Percentiles rank a stretch among this genome's conserved stretches.
phyloP scores from a whole-genome alignment of 2,113 vertebrate genomes.

The Austrofundulus limnaeus region DNA sequence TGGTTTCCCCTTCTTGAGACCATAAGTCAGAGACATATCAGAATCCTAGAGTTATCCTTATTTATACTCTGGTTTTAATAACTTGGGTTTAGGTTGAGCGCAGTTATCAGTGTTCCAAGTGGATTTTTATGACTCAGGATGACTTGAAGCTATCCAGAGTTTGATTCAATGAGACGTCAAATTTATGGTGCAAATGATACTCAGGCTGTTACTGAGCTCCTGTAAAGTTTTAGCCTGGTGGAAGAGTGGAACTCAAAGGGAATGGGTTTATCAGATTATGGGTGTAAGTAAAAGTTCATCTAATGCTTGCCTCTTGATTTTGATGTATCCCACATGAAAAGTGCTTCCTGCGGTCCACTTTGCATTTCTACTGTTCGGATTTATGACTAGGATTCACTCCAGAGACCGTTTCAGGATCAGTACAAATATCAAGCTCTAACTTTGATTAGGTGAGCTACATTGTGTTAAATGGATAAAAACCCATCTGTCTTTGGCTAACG shows the following conservation, averaged over 20 bases:
- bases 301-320: not conserved
- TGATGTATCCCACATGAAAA: not conserved
- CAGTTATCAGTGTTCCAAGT: not conserved
- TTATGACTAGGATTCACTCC: not conserved
- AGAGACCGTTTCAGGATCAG: not conserved
- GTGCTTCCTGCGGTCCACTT: constrained; percentile 3
- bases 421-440: not conserved
- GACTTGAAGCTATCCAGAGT: not conserved
- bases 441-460: not conserved
- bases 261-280: not conserved
- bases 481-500: not conserved
- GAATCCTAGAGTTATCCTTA: not conserved
- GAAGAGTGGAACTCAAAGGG: not conserved
- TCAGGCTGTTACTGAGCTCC: constrained; percentile 8
- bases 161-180: constrained; percentile 1
- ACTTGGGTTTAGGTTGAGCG: not conserved
- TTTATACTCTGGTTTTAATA: not conserved
- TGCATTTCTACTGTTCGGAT: not conserved
- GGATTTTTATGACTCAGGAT: not conserved
- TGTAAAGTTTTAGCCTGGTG: not conserved
- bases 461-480: constrained; percentile 17
- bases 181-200: constrained; percentile 35
- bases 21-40: not conserved
- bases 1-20: not conserved
- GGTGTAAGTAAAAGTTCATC: constrained; percentile 15